Percentiles rank a stretch among this genome's conserved stretches.
These are phyloP conservation scores for Drosophila elegans DNA, from an alignment of 1,140 invertebrate species.

Conservation along the genomic window DNA sequence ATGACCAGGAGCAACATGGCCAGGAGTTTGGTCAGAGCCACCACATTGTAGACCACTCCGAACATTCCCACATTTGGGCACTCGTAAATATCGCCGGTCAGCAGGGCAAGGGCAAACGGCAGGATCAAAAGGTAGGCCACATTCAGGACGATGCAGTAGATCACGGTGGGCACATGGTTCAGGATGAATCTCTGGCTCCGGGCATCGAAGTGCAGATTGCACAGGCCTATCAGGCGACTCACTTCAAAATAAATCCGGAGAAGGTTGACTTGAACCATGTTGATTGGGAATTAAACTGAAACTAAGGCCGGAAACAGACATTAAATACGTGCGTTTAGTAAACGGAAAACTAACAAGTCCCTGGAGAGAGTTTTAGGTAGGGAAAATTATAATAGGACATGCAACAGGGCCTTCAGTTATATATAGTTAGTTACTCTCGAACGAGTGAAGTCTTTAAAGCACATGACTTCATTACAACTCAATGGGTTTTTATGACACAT, in stretches of 20 bases:
- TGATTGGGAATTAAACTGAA: not conserved
- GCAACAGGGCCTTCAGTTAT: conserved; percentile 15
- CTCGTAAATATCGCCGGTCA: conserved; percentile 27
- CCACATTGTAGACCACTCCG: conserved; percentile 37
- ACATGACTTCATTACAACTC: too few species aligned
- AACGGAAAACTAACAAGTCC: not conserved
- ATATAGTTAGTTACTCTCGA: not conserved
- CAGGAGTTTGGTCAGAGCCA: conserved; percentile 17
- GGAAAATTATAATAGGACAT: conserved; percentile 12
- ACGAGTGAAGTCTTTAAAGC: too few species aligned
- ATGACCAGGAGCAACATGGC: conserved; percentile 20
- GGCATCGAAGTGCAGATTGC: conserved; percentile 42
- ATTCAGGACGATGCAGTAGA: conserved; percentile 49
- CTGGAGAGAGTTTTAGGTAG: not conserved
- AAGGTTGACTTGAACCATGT: conserved; percentile 15
- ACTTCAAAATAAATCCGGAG: conserved; percentile 40
- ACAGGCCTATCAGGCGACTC: conserved; percentile 42
- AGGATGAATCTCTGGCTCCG: conserved; percentile 1
- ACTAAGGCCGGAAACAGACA: not conserved
- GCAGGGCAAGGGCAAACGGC: conserved; percentile 20
- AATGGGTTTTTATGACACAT: too few species aligned
- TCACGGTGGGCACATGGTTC: conserved; percentile 18
- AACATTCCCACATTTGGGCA: conserved; percentile 48
- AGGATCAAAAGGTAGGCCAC: conserved; percentile 42
- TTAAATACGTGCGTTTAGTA: too few species aligned